phyloP scores from a whole-genome alignment of 2,797 vertebrate species.

The Enoplosus armatus region DNA sequence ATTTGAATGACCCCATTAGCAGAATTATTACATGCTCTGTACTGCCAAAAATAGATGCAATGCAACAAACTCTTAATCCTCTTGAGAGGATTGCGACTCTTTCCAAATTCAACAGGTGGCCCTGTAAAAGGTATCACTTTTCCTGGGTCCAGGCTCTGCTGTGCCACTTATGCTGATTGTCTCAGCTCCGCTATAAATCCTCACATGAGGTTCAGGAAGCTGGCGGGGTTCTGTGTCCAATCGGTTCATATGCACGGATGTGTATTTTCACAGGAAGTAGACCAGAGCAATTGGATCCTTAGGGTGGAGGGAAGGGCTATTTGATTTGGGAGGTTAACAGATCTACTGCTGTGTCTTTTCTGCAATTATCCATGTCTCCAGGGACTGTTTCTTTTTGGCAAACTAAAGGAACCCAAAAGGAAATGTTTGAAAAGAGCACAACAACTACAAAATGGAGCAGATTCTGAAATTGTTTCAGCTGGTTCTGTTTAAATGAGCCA shows the following conservation, averaged over 20 bases:
- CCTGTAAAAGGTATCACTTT: constrained; percentile 71
- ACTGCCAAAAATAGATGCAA: constrained; percentile 65
- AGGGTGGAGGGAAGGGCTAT: background rate
- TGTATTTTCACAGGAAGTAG: constrained; percentile 42
- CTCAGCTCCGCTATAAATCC: constrained; percentile 67
- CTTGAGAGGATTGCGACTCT: constrained; percentile 55
- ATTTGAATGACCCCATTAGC: constrained; percentile 42
- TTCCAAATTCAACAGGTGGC: constrained; percentile 73
- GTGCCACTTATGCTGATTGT: constrained; percentile 72
- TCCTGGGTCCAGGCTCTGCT: constrained; percentile 54
- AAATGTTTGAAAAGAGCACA: constrained; percentile 4
- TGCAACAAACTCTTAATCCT: constrained; percentile 64
- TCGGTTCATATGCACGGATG: constrained; percentile 46
- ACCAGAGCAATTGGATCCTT: background rate
- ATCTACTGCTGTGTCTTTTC: background rate
- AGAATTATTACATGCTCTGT: constrained; percentile 51
- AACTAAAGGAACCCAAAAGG: background rate
- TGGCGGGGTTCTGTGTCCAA: constrained; percentile 52
- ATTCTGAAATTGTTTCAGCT: background rate
- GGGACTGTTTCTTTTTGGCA: background rate
- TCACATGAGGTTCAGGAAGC: constrained; percentile 56
- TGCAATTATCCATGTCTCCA: background rate
- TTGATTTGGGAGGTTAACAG: constrained; percentile 1
- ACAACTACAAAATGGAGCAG: background rate
- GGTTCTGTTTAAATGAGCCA: constrained; percentile 16